These are phyloP conservation scores for Acanthaster planci DNA, from an alignment of 35 echinoderm and acorn worm genomes.

Conservation along the genomic window DNA sequence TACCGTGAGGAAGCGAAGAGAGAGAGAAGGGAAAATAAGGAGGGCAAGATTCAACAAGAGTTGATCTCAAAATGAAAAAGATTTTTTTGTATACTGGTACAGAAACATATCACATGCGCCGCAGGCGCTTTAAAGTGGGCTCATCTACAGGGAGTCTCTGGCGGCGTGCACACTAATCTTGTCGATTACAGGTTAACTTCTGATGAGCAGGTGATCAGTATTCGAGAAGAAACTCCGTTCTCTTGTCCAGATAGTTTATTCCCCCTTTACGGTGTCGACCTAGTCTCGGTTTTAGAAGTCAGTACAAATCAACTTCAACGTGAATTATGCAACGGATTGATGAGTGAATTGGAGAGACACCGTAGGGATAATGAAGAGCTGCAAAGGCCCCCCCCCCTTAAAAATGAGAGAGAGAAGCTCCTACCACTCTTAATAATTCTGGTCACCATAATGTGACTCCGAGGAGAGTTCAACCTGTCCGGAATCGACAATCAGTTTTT, in stretches of 20 bases:
- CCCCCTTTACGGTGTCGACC: too few relatives aligned
- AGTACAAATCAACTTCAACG: too few relatives aligned
- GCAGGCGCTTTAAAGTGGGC: constrained; percentile 21
- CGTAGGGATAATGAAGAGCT: too few relatives aligned
- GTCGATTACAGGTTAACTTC: constrained; percentile 7
- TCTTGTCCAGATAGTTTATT: too few relatives aligned
- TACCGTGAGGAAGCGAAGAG: background rate
- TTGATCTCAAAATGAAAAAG: background rate
- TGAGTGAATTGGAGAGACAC: too few relatives aligned
- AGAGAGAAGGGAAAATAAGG: background rate
- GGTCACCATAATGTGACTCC: constrained; percentile 15
- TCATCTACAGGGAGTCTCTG: background rate
- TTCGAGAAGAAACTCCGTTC: too few relatives aligned
- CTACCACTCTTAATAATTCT: too few relatives aligned
- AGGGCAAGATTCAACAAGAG: background rate
- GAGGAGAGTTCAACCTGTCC: background rate
- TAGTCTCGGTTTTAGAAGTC: too few relatives aligned
- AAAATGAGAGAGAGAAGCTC: too few relatives aligned
- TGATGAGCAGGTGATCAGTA: background rate
- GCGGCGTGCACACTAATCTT: background rate
- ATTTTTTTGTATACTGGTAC: background rate
- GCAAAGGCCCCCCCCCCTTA: too few relatives aligned
- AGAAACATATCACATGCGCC: constrained; percentile 11
- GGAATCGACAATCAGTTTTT: background rate
- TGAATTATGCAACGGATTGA: too few relatives aligned